phyloP scores from a whole-genome alignment of 2,113 vertebrate genomes.

The Loxodonta africana region DNA sequence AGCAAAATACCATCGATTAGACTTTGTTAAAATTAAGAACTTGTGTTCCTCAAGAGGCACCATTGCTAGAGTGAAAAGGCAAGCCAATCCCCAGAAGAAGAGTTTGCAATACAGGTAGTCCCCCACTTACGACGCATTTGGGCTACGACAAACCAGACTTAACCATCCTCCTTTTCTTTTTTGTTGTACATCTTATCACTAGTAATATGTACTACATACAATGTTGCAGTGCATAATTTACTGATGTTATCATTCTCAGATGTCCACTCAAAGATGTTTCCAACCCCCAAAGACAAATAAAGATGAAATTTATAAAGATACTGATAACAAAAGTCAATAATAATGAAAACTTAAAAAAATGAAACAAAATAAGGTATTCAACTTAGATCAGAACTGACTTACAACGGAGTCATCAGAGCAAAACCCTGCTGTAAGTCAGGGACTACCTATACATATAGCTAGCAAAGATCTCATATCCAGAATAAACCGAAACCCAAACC shows the following conservation, averaged over 20 bases:
- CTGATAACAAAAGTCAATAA: neutral
- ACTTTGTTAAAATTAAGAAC: neutral
- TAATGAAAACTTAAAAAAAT: neutral
- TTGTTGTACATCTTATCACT: neutral
- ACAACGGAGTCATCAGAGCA: neutral
- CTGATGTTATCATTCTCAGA: no score
- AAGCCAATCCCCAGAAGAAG: neutral
- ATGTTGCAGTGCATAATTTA: no score
- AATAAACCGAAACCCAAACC: no score
- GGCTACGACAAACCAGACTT: neutral
- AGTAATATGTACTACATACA: neutral
- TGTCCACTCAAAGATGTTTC: no score
- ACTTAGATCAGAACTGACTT: neutral
- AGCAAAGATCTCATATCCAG: neutral
- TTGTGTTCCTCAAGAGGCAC: neutral
- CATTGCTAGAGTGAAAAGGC: neutral
- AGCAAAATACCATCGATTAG: neutral
- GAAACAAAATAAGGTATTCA: neutral
- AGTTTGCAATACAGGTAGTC: neutral
- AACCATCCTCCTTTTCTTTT: neutral
- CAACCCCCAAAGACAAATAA: no score
- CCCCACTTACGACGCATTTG: neutral
- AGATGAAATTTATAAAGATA: neutral
- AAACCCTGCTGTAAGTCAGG: neutral
- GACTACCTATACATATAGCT: no score